phyloP scores from a whole-genome alignment of 2,113 vertebrate genomes.

The Heptranchias perlo region DNA sequence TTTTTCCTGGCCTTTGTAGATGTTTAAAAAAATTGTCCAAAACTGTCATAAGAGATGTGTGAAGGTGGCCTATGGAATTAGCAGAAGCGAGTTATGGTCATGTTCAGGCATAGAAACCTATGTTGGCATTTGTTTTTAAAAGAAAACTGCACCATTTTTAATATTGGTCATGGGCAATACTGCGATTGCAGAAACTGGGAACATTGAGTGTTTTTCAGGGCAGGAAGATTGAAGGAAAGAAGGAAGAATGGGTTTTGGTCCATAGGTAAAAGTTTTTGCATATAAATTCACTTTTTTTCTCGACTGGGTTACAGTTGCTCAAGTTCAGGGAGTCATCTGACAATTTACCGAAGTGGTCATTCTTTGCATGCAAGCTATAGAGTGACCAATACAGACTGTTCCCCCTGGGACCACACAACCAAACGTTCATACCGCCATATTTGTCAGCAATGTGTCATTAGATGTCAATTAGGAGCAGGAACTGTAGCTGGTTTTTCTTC shows the following conservation, averaged over 20 bases:
- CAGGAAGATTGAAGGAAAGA: neutral
- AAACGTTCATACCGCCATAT: too few species aligned
- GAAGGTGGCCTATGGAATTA: neutral
- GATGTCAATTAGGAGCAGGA: neutral
- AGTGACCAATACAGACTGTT: too few species aligned
- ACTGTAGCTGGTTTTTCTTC: neutral
- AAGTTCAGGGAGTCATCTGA: neutral
- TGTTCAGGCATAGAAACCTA: neutral
- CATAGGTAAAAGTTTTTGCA: neutral
- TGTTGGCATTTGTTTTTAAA: neutral
- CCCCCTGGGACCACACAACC: too few species aligned
- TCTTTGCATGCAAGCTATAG: too few species aligned
- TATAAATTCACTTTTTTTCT: neutral
- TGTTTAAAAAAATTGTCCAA: neutral
- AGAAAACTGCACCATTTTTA: neutral
- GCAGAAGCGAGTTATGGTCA: neutral
- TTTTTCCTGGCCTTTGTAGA: neutral
- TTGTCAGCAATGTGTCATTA: neutral
- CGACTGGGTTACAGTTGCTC: neutral
- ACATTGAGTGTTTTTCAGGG: neutral
- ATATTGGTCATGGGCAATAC: neutral
- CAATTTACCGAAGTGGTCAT: too few species aligned
- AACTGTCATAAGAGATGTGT: neutral
- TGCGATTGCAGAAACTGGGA: neutral
- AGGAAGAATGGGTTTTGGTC: neutral